Evolutionary conservation across 2,797 vertebrate species (phyloP).

Genomic region (Danionella dracula): DNA sequence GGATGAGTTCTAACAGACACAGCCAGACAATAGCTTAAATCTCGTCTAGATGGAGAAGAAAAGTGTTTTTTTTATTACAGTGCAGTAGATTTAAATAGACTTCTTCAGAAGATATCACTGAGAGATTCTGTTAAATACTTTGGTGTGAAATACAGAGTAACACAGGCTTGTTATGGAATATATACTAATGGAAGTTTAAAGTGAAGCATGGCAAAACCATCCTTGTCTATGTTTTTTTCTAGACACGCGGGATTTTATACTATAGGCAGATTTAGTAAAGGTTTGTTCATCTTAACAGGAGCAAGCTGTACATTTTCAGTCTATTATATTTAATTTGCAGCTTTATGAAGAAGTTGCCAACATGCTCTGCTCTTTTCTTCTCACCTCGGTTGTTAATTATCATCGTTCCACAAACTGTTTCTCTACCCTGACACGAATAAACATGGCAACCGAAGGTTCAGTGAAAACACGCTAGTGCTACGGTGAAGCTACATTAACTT

Average conservation of each 20-base stretch:
- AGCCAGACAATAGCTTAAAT: no score
- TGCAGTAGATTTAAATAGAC: no score
- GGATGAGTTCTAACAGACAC: background rate
- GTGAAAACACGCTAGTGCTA: no score
- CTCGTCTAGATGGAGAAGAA: no score
- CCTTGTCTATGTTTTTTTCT: constrained; percentile 14
- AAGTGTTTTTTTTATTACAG: background rate
- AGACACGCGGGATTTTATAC: background rate
- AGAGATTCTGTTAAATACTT: constrained; percentile 13
- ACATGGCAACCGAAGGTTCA: background rate
- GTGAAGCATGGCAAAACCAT: background rate
- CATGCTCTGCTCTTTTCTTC: background rate
- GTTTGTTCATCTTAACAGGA: constrained; percentile 25
- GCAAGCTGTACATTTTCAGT: constrained; percentile 34
- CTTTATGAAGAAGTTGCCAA: constrained; percentile 1
- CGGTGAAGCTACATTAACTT: no score
- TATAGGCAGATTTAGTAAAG: constrained; percentile 9
- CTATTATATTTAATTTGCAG: constrained; percentile 30
- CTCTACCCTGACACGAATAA: background rate
- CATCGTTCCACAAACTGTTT: background rate
- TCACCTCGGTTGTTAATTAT: background rate
- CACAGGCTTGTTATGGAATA: background rate
- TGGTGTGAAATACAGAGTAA: background rate
- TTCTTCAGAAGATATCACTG: constrained; percentile 8
- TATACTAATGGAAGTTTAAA: background rate